Base-by-base conservation (phyloP, 1,140 invertebrate genomes). In the Meloidogyne floridensis region DNA sequence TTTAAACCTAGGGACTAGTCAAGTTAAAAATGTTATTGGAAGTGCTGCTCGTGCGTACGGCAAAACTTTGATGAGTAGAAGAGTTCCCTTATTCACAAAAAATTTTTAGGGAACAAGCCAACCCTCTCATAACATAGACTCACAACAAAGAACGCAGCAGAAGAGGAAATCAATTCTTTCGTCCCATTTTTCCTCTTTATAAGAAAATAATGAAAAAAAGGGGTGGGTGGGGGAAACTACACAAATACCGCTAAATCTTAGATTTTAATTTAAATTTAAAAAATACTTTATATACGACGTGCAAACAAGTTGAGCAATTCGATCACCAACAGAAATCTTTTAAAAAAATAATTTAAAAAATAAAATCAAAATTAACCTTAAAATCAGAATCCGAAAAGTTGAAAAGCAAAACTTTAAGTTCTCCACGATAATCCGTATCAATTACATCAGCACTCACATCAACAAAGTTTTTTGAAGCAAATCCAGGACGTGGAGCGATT, bases 391-490 rank as follows among this genome's bases (percentile, higher is more conserved):
- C 93, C 2, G 93, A 93, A 84, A 92, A 93, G 90, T 99, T 99
- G 90, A 98, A 99, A 3, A 99, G 88, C 13, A 98, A 93, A 65
- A 65, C 10, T 65, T 95, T 95, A 54, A 99, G 91, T 90, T 96
- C 95, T 7, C 97, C 97, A 85, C 96, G 93, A 88, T 96, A 97
- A 89, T 97, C 96, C 90, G 94, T 93, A 91, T 98, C 96, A 74
- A 97, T 93, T 0, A 98, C 96, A 73, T 95, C 96, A 91, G 95
- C 94, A 85, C 96, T 97, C 87, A 99, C 95, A 92, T 99, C 96
- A 87, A 99, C 97, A 82, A 94, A 95, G 91, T 97, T 93, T 91
- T 99, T 99, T 69, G 93, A 93, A 47, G 97, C 96, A 59, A 99
- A 91, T 0, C 97, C 97, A 80, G 96, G 98, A 78, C 97, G 93